A percentile compares a stretch with the other conserved stretches of the same genome.
Evolutionary conservation across 2,797 vertebrate species (phyloP).

Genomic region (Protosalanx chinensis): DNA sequence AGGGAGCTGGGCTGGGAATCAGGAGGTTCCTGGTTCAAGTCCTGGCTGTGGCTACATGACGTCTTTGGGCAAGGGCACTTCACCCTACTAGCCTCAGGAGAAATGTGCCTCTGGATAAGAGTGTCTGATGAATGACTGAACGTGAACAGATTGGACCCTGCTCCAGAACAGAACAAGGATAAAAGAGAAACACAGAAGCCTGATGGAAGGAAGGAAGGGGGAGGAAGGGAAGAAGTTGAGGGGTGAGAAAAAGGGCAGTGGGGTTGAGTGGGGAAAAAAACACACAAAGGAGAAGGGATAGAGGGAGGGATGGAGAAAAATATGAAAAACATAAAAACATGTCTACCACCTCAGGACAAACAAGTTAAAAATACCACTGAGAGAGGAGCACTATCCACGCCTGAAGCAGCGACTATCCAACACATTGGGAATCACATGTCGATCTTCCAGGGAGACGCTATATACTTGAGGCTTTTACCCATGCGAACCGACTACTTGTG

Average conservation of each 20-base stretch:
- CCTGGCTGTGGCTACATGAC: too few relatives aligned
- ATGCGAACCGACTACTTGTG: too few relatives aligned
- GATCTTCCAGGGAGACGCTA: neutral
- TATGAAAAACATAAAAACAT: neutral
- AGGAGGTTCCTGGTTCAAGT: too few relatives aligned
- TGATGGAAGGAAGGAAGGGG: neutral
- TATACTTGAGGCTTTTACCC: neutral
- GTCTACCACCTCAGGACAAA: slow-evolving; percentile 5
- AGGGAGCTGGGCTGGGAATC: too few relatives aligned
- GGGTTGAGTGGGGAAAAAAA: neutral
- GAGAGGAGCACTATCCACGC: neutral
- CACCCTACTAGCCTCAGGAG: too few relatives aligned
- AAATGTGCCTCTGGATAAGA: too few relatives aligned
- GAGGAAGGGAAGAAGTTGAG: neutral
- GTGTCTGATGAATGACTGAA: slow-evolving; percentile 37
- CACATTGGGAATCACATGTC: slow-evolving; percentile 9
- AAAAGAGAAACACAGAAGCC: slow-evolving; percentile 4
- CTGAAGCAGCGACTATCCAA: neutral
- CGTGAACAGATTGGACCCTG: slow-evolving; percentile 35
- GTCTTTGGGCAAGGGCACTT: too few relatives aligned
- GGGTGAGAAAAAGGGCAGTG: neutral
- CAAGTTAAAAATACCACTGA: slow-evolving; percentile 1
- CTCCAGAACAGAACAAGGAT: neutral
- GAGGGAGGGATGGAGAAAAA: neutral
- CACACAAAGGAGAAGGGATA: neutral